phyloP scores from a whole-genome alignment of 2,797 vertebrate species.

The Buphagus erythrorhynchus region DNA sequence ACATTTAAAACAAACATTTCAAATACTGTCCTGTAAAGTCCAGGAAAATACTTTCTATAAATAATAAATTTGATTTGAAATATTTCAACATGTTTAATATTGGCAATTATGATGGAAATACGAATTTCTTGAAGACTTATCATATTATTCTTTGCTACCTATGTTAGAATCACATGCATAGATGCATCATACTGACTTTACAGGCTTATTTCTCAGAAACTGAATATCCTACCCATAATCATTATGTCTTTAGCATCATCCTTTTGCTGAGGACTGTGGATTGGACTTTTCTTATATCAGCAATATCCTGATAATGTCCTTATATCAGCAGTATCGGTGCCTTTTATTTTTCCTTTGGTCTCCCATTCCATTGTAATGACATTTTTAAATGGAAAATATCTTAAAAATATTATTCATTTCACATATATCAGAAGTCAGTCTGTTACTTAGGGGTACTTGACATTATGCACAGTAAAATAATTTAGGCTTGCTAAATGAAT shows the following conservation, averaged over 20 bases:
- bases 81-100: neutral
- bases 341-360: neutral
- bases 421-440: neutral
- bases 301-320: neutral
- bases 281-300: neutral
- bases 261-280: neutral
- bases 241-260: neutral
- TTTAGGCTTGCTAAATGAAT: neutral
- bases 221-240: neutral
- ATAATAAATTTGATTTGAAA: neutral
- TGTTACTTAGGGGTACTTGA: neutral
- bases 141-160: neutral
- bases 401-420: neutral
- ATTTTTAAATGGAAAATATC: neutral
- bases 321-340: neutral
- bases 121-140: neutral
- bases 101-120: neutral
- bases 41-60: neutral
- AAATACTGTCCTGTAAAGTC: neutral
- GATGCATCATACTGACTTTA: neutral
- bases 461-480: neutral
- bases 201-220: neutral
- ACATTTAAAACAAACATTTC: neutral
- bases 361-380: neutral
- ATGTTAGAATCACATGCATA: neutral